Base-by-base conservation (phyloP, 2,888 invertebrate genomes). In the Drosophila algonquin region DNA sequence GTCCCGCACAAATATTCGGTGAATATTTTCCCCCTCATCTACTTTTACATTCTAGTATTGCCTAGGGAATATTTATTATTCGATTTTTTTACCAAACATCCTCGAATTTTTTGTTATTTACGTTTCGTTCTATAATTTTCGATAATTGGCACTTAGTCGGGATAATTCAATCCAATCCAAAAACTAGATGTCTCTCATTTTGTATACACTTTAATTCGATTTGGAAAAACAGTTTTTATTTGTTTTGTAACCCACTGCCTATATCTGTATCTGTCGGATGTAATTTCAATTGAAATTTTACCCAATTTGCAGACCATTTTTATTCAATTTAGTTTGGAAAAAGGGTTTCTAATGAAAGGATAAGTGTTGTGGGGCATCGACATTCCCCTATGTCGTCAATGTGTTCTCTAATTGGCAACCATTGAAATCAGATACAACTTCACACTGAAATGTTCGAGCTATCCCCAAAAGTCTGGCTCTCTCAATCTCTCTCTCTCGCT, bases 91-190 rank as follows among this genome's bases (percentile, higher is more conserved):
- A 8, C 27, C 8, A 8, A 27, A 27, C 27, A 35, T 12, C 32
- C 10, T 32, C 10, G 3, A 3, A 10, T 10, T 32, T 32, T 32
- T 3, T 2, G 3, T 32, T 3, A 3, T 3, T 12, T 14, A 12
- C 1, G 1, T 40, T 40, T 14, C 1, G 1, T 40, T 40, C 6
- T 3, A 40, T 40, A 40, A 40, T 14, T 40, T n/a, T 7, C n/a
- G 40, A 2, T 40, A 40, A 40, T 7, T n/a, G n/a, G 6, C 14
- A 40, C 14, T 14, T 10, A 35, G 32, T 32, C 5, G 1, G 5
- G 5, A 35, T 14, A 35, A 63, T 62, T 50, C 44, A 62, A 63
- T 63, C 44, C 10, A 62, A 50, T 16, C 2, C 30, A 40, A 63
- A 18, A 27, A 30, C 40, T 18, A 5, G n/a, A n/a, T n/a, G 40